Percentiles rank a stretch among this genome's conserved stretches.
Conservation (phyloP, 2,113 vertebrate species). For the Vicugna pacos region DNA sequence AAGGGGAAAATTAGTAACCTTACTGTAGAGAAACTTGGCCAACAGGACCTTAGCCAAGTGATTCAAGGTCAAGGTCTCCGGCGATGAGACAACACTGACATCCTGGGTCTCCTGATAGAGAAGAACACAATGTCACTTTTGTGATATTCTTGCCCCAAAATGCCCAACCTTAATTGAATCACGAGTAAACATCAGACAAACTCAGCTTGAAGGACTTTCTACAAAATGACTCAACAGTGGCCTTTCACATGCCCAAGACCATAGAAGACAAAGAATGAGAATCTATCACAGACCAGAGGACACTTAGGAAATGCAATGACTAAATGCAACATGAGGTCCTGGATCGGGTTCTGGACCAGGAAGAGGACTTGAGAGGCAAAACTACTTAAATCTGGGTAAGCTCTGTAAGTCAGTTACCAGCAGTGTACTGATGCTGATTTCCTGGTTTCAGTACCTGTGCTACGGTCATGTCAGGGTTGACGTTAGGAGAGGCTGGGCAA, state of each 20-base stretch:
- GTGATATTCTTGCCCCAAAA: not conserved
- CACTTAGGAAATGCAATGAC: not conserved
- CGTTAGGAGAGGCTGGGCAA: not conserved
- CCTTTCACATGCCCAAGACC: too few species aligned
- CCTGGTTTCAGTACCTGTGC: not conserved
- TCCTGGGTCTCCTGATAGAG: not conserved
- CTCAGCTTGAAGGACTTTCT: not conserved
- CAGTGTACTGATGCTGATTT: accelerated
- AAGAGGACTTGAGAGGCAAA: not conserved
- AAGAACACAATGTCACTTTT: not conserved
- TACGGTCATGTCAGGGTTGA: not conserved
- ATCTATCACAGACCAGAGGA: too few species aligned
- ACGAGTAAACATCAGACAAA: not conserved
- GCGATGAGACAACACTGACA: accelerated
- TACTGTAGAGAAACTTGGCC: not conserved
- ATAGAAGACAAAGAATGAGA: not conserved
- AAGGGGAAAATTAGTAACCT: not conserved
- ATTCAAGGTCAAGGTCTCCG: not conserved
- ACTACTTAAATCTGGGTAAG: too few species aligned
- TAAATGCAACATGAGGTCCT: not conserved
- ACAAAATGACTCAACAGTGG: not conserved
- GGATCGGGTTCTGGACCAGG: not conserved
- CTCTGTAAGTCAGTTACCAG: not conserved
- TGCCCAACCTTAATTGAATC: not conserved
- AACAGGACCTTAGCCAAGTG: not conserved